A percentile compares a stretch with the other conserved stretches of the same genome.
phyloP scores from a whole-genome alignment of 2,888 invertebrate species.

The Eueremaeus valkanovi region DNA sequence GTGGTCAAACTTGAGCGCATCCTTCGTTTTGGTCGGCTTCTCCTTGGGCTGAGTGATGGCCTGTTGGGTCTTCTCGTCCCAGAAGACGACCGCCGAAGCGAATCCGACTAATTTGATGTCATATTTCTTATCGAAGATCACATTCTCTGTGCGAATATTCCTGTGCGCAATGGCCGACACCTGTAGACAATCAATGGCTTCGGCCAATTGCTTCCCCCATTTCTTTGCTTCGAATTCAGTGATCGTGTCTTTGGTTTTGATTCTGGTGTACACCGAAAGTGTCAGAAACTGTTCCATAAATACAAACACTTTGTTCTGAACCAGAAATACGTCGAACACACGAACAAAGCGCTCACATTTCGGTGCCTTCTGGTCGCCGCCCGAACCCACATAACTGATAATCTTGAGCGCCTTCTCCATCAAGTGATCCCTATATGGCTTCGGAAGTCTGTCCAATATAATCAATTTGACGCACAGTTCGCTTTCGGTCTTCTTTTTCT shows the following conservation, averaged over 20 bases:
- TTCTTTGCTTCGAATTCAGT: not conserved
- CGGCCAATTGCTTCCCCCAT: slow-evolving; percentile 18
- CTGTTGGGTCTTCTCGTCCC: slow-evolving; percentile 9
- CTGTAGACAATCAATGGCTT: slow-evolving; percentile 25
- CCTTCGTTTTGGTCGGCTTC: too few relatives aligned
- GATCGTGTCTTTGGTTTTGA: not conserved
- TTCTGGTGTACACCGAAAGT: not conserved
- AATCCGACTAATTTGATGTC: slow-evolving; percentile 23
- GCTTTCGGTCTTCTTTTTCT: not conserved
- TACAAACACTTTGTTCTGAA: not conserved
- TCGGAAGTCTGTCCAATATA: not conserved
- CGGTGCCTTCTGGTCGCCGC: not conserved
- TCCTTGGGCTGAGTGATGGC: not conserved
- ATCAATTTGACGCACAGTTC: not conserved
- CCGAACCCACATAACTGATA: not conserved
- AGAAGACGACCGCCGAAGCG: slow-evolving; percentile 3
- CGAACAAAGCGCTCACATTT: not conserved
- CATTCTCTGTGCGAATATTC: slow-evolving; percentile 35
- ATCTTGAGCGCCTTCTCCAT: not conserved
- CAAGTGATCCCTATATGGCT: not conserved
- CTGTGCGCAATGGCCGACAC: slow-evolving; percentile 22
- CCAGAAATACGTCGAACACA: slow-evolving; percentile 21
- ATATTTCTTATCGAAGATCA: slow-evolving; percentile 11
- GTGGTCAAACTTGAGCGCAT: not conserved
- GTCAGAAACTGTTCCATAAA: slow-evolving; percentile 5